Base-by-base conservation (phyloP, 1,140 invertebrate genomes). In the Oedothorax gibbosus region DNA sequence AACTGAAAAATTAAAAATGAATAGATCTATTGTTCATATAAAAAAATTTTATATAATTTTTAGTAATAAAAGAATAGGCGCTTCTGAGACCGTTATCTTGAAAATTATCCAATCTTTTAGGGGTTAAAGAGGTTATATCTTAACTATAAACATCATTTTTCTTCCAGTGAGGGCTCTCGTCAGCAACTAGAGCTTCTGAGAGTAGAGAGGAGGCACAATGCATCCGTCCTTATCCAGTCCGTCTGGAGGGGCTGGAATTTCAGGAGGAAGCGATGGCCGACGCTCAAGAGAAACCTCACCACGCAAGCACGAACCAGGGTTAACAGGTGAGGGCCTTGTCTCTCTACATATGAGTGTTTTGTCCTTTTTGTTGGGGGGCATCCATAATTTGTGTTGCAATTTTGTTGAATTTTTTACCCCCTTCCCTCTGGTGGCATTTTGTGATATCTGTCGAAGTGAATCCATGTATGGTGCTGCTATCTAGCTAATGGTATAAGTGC, bases 101-200 rank as follows among this genome's bases (percentile, higher is more conserved):
- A n/a, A n/a, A n/a, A n/a, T n/a, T n/a, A n/a, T n/a, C n/a, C n/a
- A n/a, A n/a, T n/a, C n/a, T n/a, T n/a, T n/a, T n/a, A n/a, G n/a
- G n/a, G n/a, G n/a, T n/a, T n/a, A n/a, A n/a, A n/a, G n/a, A n/a
- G n/a, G n/a, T n/a, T n/a, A n/a, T n/a, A n/a, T n/a, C n/a, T n/a
- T n/a, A n/a, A n/a, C n/a, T n/a, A n/a, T 35, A 5, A 35, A 35
- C 35, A 35, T 35, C 5, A 35, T 35, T 35, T 79, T 85, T 3
- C 15, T 53, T 84, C 14, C 35, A 98, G 96, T 91, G 97, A 98
- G 91, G 95, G 95, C 9, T 96, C 97, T 86, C 92, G 97, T 18
- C 97, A 98, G 90, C 93, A 96, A 86, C 90, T 97, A 71, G 97
- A 98, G 91, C 93, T 93, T 85, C 90, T 96, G 87, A 91, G 96